phyloP scores from a whole-genome alignment of 2,888 invertebrate genomes.

The Patella ulyssiponensis region DNA sequence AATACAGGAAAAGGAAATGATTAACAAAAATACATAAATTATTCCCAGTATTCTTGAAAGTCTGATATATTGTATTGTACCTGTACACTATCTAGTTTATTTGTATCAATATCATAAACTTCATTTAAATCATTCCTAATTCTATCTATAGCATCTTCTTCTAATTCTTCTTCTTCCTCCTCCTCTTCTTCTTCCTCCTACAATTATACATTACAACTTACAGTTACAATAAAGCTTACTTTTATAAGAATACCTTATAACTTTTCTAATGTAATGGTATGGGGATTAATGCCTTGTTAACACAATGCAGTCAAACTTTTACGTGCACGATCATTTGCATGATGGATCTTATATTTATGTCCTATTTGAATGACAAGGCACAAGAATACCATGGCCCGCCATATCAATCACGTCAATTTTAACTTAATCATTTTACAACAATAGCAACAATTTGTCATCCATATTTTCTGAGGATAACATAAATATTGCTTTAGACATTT shows the following conservation, averaged over 20 bases:
- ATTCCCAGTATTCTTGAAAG: too few species aligned
- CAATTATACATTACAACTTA: conserved; percentile 1
- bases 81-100: conserved; percentile 63
- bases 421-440: background rate
- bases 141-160: conserved; percentile 70
- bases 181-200: conserved; percentile 71
- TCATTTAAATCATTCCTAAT: conserved; percentile 69
- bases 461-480: background rate
- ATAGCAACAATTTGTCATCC: background rate
- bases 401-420: too few species aligned
- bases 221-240: background rate
- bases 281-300: too few species aligned
- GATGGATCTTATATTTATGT: too few species aligned
- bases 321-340: too few species aligned
- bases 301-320: too few species aligned
- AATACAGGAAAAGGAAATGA: too few species aligned
- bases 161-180: conserved; percentile 71
- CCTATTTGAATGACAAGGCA: too few species aligned
- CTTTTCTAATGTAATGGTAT: background rate
- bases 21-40: too few species aligned
- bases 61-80: conserved; percentile 33
- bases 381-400: too few species aligned
- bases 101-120: conserved; percentile 68
- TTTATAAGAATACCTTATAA: background rate
- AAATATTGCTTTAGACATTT: background rate